These are phyloP conservation scores for Psittacus erithacus DNA, from an alignment of 2,113 vertebrate genomes.

Conservation along the genomic window DNA sequence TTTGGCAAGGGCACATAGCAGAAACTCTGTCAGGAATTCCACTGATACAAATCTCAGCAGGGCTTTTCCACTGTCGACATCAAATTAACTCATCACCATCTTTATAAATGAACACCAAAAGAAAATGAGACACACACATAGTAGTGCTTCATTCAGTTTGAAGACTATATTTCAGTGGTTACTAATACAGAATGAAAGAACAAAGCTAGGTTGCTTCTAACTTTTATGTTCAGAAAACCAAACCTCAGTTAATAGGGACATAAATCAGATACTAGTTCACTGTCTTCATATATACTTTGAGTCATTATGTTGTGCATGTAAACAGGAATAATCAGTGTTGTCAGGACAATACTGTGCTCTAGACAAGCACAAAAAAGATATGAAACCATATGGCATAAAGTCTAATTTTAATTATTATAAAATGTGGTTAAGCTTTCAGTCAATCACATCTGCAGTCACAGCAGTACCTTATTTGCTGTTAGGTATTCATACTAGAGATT, in stretches of 20 bases:
- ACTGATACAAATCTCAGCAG: not conserved
- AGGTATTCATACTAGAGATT: not conserved
- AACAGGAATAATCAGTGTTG: not conserved
- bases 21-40: not conserved
- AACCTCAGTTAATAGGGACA: not conserved
- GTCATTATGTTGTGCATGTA: not conserved
- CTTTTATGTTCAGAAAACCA: not conserved
- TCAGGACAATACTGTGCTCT: constrained; percentile 4
- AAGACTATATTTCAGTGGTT: not conserved
- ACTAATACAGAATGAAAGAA: not conserved
- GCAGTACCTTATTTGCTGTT: not conserved
- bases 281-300: not conserved
- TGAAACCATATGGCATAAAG: not conserved
- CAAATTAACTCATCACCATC: not conserved
- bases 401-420: constrained; percentile 18
- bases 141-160: not conserved
- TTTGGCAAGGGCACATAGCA: not conserved
- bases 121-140: rapidly evolving
- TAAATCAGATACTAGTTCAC: constrained; percentile 10
- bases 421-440: not conserved
- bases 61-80: not conserved
- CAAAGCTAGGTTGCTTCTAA: not conserved
- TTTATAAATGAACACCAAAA: not conserved
- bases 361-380: not conserved
- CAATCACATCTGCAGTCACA: not conserved